Base-by-base conservation (phyloP, 2,797 vertebrate genomes). In the Sebastes paucispinis region DNA sequence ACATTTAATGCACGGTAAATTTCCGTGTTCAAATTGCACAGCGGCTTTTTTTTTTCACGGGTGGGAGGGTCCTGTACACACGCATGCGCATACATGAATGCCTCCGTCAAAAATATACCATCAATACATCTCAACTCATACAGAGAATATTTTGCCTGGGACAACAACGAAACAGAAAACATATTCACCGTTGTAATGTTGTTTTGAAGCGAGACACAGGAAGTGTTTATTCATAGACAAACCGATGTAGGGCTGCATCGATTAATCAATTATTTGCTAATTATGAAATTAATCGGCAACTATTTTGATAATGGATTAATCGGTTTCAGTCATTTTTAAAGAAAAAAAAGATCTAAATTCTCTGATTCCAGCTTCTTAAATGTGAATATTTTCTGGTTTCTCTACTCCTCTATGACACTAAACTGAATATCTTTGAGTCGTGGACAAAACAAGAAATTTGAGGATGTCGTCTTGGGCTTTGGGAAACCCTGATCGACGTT, bases 351-450 rank as follows among this genome's bases (percentile, higher is more conserved):
- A 0, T 39, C 36, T 39, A 39, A 39, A 39, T 39, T 39, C 36
- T 39, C 36, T 39, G 36, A 39, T 39, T 39, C 36, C 36, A 39
- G 36, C 36, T 39, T 39, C 13, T 39, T 43, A 7, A 43, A 43
- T 43, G 39, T 43, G 39, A 43, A 43, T 43, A 43, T 43, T 0
- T 43, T 43, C 3, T 1, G 14, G 3, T 43, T 16, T 43, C 14
- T 43, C 1, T 1, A 43, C 1, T 43, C 39, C 0, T 16, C 39
- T 43, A 16, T 16, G 0, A 43, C 39, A 43, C 1, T 43, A 16
- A 43, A 43, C 14, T 43, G 39, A 43, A 16, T 43, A 43, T 43
- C 39, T 43, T 43, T 16, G 39, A 16, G 39, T 43, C 1, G 39
- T 16, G 39, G 39, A 43, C 39, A 43, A 16, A 43, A 43, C 39